Evolutionary conservation across 2,888 invertebrate species (phyloP).

Genomic region (Pilophorus perplexus): DNA sequence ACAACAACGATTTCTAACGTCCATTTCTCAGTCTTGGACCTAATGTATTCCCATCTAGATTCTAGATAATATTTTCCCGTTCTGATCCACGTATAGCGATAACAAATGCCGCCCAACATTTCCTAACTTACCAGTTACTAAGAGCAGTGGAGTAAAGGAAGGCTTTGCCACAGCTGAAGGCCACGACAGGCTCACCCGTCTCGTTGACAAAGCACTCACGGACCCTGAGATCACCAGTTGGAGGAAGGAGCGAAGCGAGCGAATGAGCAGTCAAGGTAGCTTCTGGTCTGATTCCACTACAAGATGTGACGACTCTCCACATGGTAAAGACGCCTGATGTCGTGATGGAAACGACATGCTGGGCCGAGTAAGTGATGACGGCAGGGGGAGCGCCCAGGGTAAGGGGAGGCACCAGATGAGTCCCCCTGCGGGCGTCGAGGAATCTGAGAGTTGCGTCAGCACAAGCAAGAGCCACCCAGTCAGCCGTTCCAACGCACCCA

Average conservation of each 20-base stretch:
- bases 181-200: slow-evolving; percentile 76
- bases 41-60: no score
- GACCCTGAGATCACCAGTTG: slow-evolving; percentile 55
- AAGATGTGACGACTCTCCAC: slow-evolving; percentile 57
- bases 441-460: slow-evolving; percentile 67
- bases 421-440: slow-evolving; percentile 58
- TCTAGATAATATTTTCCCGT: no score
- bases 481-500: slow-evolving; percentile 61
- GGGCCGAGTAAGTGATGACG: slow-evolving; percentile 56
- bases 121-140: slow-evolving; percentile 69
- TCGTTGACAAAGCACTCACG: slow-evolving; percentile 62
- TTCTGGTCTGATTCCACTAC: slow-evolving; percentile 1
- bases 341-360: slow-evolving; percentile 58
- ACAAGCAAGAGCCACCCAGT: slow-evolving; percentile 63
- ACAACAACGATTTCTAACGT: no score
- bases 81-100: no score
- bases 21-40: no score
- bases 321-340: slow-evolving; percentile 57
- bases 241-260: slow-evolving; percentile 55
- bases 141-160: slow-evolving; percentile 78
- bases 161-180: slow-evolving; percentile 80
- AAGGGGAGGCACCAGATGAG: slow-evolving; percentile 57
- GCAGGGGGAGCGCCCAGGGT: slow-evolving; percentile 61
- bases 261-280: slow-evolving; percentile 59
- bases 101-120: no score